Evolutionary conservation across 2,797 vertebrate genomes (phyloP).

Genomic region (Mormyrus proboscirostris): DNA sequence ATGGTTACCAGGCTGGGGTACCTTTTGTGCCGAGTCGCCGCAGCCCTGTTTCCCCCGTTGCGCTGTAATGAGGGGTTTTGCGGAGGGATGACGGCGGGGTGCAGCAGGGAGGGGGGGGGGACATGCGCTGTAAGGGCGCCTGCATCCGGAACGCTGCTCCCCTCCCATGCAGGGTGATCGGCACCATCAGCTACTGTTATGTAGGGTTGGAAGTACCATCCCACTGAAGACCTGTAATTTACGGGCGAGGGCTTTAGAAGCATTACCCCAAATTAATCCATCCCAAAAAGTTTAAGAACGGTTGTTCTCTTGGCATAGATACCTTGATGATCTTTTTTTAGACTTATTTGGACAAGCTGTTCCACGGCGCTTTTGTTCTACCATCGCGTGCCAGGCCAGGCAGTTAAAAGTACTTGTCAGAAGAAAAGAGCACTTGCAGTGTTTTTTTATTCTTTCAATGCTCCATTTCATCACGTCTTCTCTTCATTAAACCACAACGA

Average conservation of each 20-base stretch:
- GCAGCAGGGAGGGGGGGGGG: neutral
- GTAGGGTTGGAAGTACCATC: neutral
- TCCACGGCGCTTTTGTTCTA: neutral
- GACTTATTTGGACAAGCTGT: neutral
- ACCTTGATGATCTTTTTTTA: neutral
- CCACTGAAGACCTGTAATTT: constrained; percentile 12
- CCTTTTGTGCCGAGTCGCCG: constrained; percentile 13
- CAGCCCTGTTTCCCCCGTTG: neutral
- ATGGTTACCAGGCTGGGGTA: constrained; percentile 20
- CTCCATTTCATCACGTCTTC: neutral
- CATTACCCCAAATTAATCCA: constrained; percentile 18
- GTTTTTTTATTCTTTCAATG: neutral
- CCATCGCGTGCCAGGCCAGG: neutral
- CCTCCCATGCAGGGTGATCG: neutral
- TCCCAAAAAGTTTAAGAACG: neutral
- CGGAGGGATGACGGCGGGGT: neutral
- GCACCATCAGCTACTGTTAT: neutral
- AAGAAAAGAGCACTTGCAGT: neutral
- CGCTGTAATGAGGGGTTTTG: neutral
- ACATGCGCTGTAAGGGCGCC: neutral
- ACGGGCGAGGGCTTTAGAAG: neutral
- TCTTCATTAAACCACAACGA: neutral
- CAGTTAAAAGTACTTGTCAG: neutral
- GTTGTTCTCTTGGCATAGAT: neutral
- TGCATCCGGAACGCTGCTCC: neutral